A percentile compares a stretch with the other conserved stretches of the same genome.
phyloP scores from a whole-genome alignment of 1,140 invertebrate genomes.

The Papilio polyxenes region DNA sequence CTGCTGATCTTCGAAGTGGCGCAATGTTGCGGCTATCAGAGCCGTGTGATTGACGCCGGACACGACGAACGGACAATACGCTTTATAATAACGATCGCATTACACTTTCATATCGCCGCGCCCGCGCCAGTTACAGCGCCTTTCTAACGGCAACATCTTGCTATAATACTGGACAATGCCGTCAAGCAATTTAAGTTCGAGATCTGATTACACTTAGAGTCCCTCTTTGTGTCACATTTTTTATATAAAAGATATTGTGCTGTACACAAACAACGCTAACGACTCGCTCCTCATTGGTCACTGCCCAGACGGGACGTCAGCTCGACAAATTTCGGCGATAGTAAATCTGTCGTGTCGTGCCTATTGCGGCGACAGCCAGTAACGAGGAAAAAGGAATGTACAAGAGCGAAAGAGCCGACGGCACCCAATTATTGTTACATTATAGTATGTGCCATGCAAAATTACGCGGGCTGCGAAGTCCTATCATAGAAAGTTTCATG shows the following conservation, averaged over 20 bases:
- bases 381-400: not conserved
- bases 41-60: slow-evolving; percentile 12
- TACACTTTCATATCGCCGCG: slow-evolving; percentile 3
- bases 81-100: slow-evolving; percentile 7
- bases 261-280: not conserved
- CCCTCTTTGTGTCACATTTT: not conserved
- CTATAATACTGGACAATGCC: not conserved
- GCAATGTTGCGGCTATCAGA: not conserved
- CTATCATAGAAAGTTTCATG: not conserved
- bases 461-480: not conserved
- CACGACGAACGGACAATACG: slow-evolving; percentile 1
- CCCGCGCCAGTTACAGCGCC: not conserved
- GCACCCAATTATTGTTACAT: not conserved
- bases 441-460: not conserved
- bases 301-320: not conserved
- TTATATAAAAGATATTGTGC: not conserved
- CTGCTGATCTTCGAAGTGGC: not conserved
- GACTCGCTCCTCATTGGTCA: not conserved
- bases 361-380: not conserved
- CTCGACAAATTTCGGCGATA: not conserved
- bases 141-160: not conserved
- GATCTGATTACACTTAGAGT: not conserved
- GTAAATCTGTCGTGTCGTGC: not conserved
- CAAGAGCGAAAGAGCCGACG: not conserved
- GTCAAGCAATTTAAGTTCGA: not conserved